These are phyloP conservation scores for Nephrocerus scutellatus DNA, from an alignment of 2,888 invertebrate genomes.

Conservation along the genomic window DNA sequence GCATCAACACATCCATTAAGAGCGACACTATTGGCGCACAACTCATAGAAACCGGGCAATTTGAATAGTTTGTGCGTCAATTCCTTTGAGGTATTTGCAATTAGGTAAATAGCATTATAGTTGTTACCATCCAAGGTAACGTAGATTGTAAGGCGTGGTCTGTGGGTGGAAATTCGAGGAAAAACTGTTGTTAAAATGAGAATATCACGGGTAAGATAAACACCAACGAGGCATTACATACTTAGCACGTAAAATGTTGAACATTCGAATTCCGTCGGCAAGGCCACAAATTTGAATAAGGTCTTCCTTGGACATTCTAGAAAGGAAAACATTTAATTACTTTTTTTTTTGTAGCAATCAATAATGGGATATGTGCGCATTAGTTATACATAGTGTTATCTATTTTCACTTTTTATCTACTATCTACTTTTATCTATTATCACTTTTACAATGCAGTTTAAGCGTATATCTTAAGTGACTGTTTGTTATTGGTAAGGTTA, in stretches of 20 bases:
- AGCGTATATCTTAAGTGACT: too few species aligned
- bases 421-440: too few species aligned
- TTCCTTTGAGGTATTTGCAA: conserved; percentile 59
- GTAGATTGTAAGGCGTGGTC: conserved; percentile 77
- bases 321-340: too few species aligned
- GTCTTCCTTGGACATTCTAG: conserved; percentile 76
- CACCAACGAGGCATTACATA: conserved; percentile 46
- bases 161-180: conserved; percentile 34
- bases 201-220: background rate
- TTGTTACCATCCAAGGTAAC: conserved; percentile 62
- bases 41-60: conserved; percentile 51
- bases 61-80: conserved; percentile 58
- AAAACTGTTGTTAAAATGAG: background rate
- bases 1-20: conserved; percentile 27
- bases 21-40: conserved; percentile 36
- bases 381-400: too few species aligned
- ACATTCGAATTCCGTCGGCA: conserved; percentile 88
- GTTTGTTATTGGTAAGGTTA: too few species aligned
- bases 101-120: conserved; percentile 78
- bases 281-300: conserved; percentile 90
- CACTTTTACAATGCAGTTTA: too few species aligned
- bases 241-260: conserved; percentile 82
- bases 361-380: too few species aligned
- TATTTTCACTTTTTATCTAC: background rate
- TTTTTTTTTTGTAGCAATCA: too few species aligned